Evolutionary conservation across 2,113 vertebrate genomes (phyloP), one percentile per base, ranked within the genome.

Genomic region (Pardalotus punctatus): DNA sequence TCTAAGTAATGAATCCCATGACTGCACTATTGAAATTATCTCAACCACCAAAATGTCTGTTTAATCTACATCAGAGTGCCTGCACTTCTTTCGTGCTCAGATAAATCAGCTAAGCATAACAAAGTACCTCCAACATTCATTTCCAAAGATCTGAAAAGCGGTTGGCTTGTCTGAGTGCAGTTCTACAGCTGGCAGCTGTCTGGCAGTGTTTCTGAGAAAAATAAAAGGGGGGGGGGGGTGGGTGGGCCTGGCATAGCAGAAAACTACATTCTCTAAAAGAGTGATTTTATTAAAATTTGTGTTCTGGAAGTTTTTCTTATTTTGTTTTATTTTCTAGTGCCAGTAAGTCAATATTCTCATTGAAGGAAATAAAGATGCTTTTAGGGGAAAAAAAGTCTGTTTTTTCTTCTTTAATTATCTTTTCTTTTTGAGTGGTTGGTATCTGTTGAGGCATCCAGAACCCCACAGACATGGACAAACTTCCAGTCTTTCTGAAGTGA

Each of bases 51-150:
- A 97, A 97, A 97, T 92, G 73, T 89, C 96, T 94, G 61, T 90
- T 95, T 92, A 94, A 96, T 96, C 92, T 94, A 56, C 94, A 94
- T 93, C 74, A 92, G 90, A 91, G 83, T 88, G 86, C 40, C 66
- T 90, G 83, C 0, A 3, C 48, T 92, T 70, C 78, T 93, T 97
- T 96, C 79, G 94, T 95, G 74, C 66, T 88, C 71, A 87, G 95
- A 96, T 94, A 97, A 96, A 96, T 89, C 92, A 95, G 74, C 80
- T 95, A 91, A 93, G 86, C 89, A 81, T 87, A 94, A 93, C 85
- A 90, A 94, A 96, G 62, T 84, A 60, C 48, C 85, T 93, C 89
- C 50, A 95, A 48, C 53, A 65, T 70, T 73, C 42, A 90, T 91
- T 96, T 93, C 67, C 87, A 97, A 94, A 82, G 70, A 95, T 96